Percentiles rank a stretch among this genome's conserved stretches.
These are phyloP conservation scores for Antennarius striatus DNA, from an alignment of 2,113 vertebrate species.

Conservation along the genomic window DNA sequence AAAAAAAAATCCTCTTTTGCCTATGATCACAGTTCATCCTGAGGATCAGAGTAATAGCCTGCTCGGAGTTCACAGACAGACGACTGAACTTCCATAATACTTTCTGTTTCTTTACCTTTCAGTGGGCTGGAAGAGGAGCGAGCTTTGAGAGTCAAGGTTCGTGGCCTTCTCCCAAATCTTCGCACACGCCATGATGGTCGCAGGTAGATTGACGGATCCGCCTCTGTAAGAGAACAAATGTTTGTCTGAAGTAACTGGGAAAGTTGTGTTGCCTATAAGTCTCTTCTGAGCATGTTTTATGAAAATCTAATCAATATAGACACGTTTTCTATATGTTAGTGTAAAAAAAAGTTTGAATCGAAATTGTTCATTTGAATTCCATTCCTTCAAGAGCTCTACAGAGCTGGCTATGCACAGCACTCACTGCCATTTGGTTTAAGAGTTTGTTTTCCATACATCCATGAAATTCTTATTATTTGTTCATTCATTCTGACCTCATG, in stretches of 20 bases:
- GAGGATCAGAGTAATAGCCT: slow-evolving; percentile 19
- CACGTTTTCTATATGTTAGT: slow-evolving; percentile 4
- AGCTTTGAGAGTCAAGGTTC: slow-evolving; percentile 99
- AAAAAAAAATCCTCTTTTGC: slow-evolving; percentile 11
- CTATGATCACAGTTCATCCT: slow-evolving; percentile 56
- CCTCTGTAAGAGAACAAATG: slow-evolving; percentile 23
- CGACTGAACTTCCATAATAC: neutral
- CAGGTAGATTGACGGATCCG: slow-evolving; percentile 18
- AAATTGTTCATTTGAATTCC: slow-evolving; percentile 17
- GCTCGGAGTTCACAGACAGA: neutral
- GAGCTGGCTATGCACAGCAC: slow-evolving; percentile 61
- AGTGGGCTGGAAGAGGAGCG: slow-evolving; percentile 92
- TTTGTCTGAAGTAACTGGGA: slow-evolving; percentile 5
- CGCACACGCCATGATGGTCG: slow-evolving; percentile 77
- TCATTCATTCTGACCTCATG: slow-evolving; percentile 28
- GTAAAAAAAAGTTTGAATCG: slow-evolving; percentile 13
- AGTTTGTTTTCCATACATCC: slow-evolving; percentile 5
- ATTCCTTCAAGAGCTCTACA: slow-evolving; percentile 36
- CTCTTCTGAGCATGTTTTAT: slow-evolving; percentile 28
- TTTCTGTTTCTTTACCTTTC: slow-evolving; percentile 65
- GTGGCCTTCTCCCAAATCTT: slow-evolving; percentile 93
- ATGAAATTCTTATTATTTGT: slow-evolving; percentile 7
- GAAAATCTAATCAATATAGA: slow-evolving; percentile 12
- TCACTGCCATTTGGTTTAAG: slow-evolving; percentile 12
- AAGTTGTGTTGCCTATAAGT: slow-evolving; percentile 20